phyloP scores from a whole-genome alignment of 2,797 vertebrate genomes.

The Sebastes trivittatus region DNA sequence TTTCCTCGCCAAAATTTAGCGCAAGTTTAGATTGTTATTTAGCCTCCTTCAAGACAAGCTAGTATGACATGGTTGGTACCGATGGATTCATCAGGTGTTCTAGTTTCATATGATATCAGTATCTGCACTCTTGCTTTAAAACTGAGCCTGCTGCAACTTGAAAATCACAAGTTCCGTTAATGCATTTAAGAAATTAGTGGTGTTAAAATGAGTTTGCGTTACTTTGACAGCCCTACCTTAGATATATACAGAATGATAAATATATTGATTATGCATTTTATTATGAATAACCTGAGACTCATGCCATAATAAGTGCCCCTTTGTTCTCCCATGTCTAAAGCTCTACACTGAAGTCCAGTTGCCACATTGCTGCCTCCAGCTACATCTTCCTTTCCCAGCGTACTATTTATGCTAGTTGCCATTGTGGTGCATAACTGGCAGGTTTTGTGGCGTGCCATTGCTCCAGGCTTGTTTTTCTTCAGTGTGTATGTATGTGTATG shows the following conservation, averaged over 20 bases:
- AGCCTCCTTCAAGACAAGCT: too few species aligned
- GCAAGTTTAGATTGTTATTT: too few species aligned
- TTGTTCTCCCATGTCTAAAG: background rate
- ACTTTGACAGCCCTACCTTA: background rate
- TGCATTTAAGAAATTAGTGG: too few species aligned
- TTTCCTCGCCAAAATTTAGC: too few species aligned
- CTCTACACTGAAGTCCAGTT: conserved; percentile 9
- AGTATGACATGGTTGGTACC: too few species aligned
- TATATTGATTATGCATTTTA: background rate
- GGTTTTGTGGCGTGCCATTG: conserved; percentile 47
- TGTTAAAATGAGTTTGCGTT: background rate
- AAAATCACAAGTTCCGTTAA: too few species aligned
- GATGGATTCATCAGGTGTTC: too few species aligned
- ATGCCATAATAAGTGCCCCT: background rate
- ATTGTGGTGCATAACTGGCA: conserved; percentile 68
- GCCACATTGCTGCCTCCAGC: conserved; percentile 29
- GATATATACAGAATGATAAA: background rate
- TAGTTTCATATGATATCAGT: too few species aligned
- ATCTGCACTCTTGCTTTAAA: too few species aligned
- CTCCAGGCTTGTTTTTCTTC: conserved; percentile 44
- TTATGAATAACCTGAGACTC: background rate
- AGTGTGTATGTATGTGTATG: conserved; percentile 43
- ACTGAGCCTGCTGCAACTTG: too few species aligned
- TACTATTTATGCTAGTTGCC: conserved; percentile 60
- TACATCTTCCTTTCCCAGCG: conserved; percentile 11